Base-by-base conservation (phyloP, 2,888 invertebrate species). In the Marronus borbonicus region DNA sequence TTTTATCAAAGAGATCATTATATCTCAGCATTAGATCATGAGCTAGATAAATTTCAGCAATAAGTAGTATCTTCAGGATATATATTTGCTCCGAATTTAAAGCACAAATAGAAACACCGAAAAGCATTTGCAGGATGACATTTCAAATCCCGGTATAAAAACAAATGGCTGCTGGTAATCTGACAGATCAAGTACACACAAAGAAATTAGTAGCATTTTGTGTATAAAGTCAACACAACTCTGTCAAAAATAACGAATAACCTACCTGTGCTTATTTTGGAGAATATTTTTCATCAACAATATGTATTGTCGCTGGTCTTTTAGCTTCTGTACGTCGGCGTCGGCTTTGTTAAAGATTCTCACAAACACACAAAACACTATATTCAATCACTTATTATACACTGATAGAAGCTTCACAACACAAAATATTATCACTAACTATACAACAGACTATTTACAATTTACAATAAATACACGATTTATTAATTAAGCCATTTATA, bases 371-470 rank as follows among this genome's bases (percentile, higher is more conserved):
- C 84, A 91, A 91, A 74, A 91, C 91, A 91, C 91, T 90, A 90
- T 90, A 90, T 86, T 86, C 85, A 84, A 86, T 86, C 87, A 87
- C 87, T 84, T 91, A 91, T 91, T 90, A 89, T 91, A 90, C 90
- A 89, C 91, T 90, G 86, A 84, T 82, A 79, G 78, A 79, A 79
- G 80, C 84, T 84, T 86, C 88, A 88, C 88, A 88, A 88, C 88
- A 88, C 88, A 88, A 92, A 92, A 92, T 92, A 92, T 92, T 92
- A 92, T 90, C 91, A 92, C 92, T 92, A 92, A 92, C 92, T 93
- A 91, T 92, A 93, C 93, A 93, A 91, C 89, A 89, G 90, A 91
- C 92, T 92, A 93, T 92, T 91, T 93, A 93, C 92, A 92, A 92
- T 92, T 91, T 92, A 92, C 92, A 92, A 90, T 90, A 91, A 90